phyloP scores from a whole-genome alignment of 2,797 vertebrate species.

The Odontamblyopus lacepedii region DNA sequence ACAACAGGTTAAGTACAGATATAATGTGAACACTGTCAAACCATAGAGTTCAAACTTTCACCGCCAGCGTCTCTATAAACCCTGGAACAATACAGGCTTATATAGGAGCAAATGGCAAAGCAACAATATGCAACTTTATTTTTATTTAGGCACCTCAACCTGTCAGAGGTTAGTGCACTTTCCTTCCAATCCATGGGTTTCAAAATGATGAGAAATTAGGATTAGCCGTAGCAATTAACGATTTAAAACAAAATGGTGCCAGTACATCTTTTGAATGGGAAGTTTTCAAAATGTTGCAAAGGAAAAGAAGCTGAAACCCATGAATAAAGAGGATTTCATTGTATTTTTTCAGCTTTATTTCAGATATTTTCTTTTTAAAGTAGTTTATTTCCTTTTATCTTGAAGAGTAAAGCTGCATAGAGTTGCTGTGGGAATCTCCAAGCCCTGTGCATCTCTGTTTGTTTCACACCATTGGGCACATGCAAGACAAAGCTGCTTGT shows the following conservation, averaged over 20 bases:
- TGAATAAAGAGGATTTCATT: not conserved
- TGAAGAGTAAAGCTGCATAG: not conserved
- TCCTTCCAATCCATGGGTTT: not conserved
- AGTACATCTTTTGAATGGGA: no score
- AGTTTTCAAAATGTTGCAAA: no score
- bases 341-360: not conserved
- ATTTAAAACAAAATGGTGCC: no score
- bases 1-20: not conserved
- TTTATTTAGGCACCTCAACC: not conserved
- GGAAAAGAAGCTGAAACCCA: no score
- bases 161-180: not conserved
- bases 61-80: not conserved
- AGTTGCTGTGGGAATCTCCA: not conserved
- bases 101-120: not conserved
- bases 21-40: not conserved
- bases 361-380: no score
- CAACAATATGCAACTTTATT: conserved; percentile 5
- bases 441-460: not conserved
- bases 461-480: conserved; percentile 10
- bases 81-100: not conserved
- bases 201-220: no score
- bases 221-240: no score
- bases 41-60: not conserved
- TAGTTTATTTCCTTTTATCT: no score
- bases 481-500: not conserved